Base-by-base conservation (phyloP, 2,888 invertebrate genomes). In the Helleia helle region DNA sequence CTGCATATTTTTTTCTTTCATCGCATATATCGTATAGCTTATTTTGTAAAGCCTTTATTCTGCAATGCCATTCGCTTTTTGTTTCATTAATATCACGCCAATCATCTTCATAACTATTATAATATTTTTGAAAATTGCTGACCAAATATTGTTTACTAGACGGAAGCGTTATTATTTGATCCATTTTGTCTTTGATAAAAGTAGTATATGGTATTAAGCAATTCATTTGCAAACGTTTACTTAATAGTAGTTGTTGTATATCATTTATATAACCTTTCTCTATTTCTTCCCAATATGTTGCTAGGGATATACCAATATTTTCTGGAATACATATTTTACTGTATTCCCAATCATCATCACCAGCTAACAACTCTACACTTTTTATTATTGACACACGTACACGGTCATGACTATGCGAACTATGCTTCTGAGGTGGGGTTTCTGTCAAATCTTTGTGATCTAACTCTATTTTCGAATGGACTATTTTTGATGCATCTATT, bases 21-120 rank as follows among this genome's bases (percentile, higher is more conserved):
- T 90, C 89, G 53, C 88, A 88, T 44, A 89, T 84, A 36, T 84
- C 67, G 57, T 86, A 86, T 7, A 91, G 64, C 38, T 67, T 76
- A 25, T 75, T 59, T 51, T 86, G 81, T 36, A 88, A 67, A 41
- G 86, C 86, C 36, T 76, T 77, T 0, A 87, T 68, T 22, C 86
- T 69, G 47, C 87, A 88, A 51, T 90, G 88, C 65, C 90, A 75
- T 65, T 90, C 90, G 42, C 86, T 86, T 62, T 89, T 90, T 1
- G 88, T 71, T 43, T 87, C 81, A 48, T 71, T 65, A 41, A 89
- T 76, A 42, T 81, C 73, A 1, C 90, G 73, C 67, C 88, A 83
- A 53, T 89, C 87, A 43, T 79, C 71, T 48, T 88, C 87, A 45
- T 90, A 81, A 13, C 81, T 71, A 65, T 91, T 91, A 50, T 87